These are phyloP conservation scores for Colossoma macropomum DNA, from an alignment of 2,113 vertebrate genomes.

Conservation along the genomic window DNA sequence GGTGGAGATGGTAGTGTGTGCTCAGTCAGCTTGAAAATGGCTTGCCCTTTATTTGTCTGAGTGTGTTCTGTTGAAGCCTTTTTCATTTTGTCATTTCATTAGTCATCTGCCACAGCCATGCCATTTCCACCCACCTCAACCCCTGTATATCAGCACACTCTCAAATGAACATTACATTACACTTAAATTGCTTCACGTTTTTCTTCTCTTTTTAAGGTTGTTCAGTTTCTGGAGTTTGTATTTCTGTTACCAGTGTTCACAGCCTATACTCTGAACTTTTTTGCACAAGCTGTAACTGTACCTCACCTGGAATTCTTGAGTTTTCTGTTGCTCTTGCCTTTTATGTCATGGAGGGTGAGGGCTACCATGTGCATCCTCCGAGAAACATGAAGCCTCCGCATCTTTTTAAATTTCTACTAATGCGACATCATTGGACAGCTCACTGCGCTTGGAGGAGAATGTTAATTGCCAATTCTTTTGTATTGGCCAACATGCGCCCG, in stretches of 20 bases:
- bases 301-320: too few relatives aligned
- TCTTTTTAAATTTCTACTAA: too few relatives aligned
- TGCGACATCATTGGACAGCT: too few relatives aligned
- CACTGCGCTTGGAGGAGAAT: too few relatives aligned
- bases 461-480: too few relatives aligned
- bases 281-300: background rate
- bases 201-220: constrained; percentile 4
- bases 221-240: background rate
- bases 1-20: background rate
- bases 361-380: too few relatives aligned
- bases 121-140: background rate
- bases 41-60: constrained; percentile 8
- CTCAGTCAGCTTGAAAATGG: constrained; percentile 22
- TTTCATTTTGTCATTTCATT: constrained; percentile 19
- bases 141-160: background rate
- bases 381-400: too few relatives aligned
- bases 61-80: background rate
- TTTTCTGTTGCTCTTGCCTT: too few relatives aligned
- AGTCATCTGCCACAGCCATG: background rate
- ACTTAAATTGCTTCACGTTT: background rate
- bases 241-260: background rate
- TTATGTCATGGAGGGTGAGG: too few relatives aligned
- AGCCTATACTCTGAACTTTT: background rate
- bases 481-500: too few relatives aligned
- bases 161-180: constrained; percentile 3